Conservation (phyloP, 1,140 invertebrate species). For the Calycopis cecrops region DNA sequence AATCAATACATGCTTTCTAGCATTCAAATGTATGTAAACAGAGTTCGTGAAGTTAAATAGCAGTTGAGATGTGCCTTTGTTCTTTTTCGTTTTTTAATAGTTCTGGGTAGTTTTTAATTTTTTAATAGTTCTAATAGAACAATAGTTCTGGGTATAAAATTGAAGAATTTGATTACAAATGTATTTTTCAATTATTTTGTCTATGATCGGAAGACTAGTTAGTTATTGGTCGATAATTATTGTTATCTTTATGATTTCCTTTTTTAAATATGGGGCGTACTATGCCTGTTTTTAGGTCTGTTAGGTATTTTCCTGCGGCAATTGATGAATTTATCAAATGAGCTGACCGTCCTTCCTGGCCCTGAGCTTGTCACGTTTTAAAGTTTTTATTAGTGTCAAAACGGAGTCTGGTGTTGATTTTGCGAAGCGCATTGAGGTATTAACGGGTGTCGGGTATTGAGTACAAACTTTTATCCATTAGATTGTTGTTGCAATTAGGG, state of each 20-base stretch:
- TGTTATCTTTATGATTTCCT: background rate
- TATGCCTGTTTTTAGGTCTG: background rate
- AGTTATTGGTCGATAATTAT: constrained; percentile 1
- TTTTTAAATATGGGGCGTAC: background rate
- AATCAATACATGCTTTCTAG: no score
- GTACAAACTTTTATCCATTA: no score
- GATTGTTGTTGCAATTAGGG: background rate
- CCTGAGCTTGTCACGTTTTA: background rate
- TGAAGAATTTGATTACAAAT: background rate
- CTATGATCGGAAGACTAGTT: background rate
- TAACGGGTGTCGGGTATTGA: background rate
- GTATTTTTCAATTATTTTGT: no score
- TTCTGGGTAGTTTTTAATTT: no score
- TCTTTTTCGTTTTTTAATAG: background rate
- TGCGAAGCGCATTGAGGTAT: background rate
- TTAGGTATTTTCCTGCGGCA: background rate
- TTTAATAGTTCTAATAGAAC: no score
- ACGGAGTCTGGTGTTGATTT: background rate
- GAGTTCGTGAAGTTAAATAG: background rate
- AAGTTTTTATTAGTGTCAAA: background rate
- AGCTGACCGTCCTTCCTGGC: background rate
- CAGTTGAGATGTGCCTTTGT: constrained; percentile 1
- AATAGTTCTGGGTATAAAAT: background rate
- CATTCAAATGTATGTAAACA: background rate
- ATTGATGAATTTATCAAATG: background rate